Base-by-base conservation (phyloP, 1,140 invertebrate species). In the Adoxophyes honmai region DNA sequence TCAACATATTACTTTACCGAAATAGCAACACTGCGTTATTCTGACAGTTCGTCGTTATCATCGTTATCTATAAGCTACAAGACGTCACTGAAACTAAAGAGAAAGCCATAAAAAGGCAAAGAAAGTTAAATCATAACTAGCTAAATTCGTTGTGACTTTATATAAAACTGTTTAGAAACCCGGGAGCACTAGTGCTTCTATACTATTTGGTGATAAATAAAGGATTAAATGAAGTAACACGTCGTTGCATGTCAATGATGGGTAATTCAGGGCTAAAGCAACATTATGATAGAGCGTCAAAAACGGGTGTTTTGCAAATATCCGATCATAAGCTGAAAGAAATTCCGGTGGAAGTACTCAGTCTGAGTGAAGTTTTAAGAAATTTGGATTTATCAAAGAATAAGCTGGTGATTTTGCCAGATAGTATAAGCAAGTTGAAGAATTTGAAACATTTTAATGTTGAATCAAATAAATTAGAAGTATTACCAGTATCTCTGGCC, bases 341-440 rank as follows among this genome's bases (percentile, higher is more conserved):
- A 73, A 91, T 95, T 88, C 91, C 93, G 73, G 69, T 86, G 60
- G 74, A 91, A 87, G 90, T 95, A 11, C 89, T 90, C 33, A 86
- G 90, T 34, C 89, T 95, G 52, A 89, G 91, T n/a, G 92, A 92
- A 55, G 90, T 93, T 72, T 81, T 99, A 34, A 91, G 98, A 62
- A 98, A 94, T 16, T 89, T 98, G 54, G 98, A 99, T 84, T 77
- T 99, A 21, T 98, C 97, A 0, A 93, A 96, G 56, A 99, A 99
- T 85, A 96, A 94, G 86, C 94, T 99, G 66, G 80, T 91, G 14
- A 72, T 73, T 8, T 81, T 99, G 18, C 95, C 97, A 0, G 88
- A 93, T 9, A 92, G 94, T 64, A 94, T 99, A 59, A 93, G 92
- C 13, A 91, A 92, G n/a, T 96, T 98, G 70, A 92, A 92, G 64